Evolutionary conservation across 2,113 vertebrate species (phyloP), one percentile per base, ranked within the genome.

Genomic region (Paedocypris sp.): DNA sequence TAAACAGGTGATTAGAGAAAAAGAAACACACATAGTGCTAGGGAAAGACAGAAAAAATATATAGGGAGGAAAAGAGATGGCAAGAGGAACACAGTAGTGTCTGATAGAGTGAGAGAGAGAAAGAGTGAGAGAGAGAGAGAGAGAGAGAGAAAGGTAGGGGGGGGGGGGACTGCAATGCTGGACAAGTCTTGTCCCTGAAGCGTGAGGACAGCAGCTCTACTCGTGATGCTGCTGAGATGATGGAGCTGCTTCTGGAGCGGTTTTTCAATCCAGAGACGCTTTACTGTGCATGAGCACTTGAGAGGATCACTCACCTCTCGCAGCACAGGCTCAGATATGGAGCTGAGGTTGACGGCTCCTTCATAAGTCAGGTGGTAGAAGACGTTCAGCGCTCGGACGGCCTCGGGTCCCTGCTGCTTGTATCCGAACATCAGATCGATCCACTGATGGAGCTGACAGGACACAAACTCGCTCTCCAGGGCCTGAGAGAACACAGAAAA

Each of bases 391-490:
- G 91, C 82, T 67, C 93, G 83, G 22, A 86, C 79, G 41, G 95
- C 95, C 77, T 99, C 95, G 3, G 94, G 94, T 6, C 95, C 95
- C 83, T 94, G 94, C 74, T 97, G 94, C 59, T 97, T 99, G 79
- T 97, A 99, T 79, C 95, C 95, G 62, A 98, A 99, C 75, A 99
- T 94, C 66, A 99, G 84, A 77, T 99, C 95, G 61, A 99, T 94
- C 95, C 95, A 99, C 72, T 99, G 95, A 82, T 99, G 95, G 62
- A 99, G 91, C 79, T 99, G 95, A 80, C 94, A 98, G 57, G 94
- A 99, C 74, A 99, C 94, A 83, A 98, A 98, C 75, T 98, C 95
- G 54, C 95, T 99, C 81, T 99, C 95, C 70, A 99, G 78, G 0
- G 95, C 95, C 95, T 99, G 12, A 38, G n/a, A 18, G 10, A 48